Conservation (phyloP, 2,113 vertebrate species). For the Oreotrochilus melanogaster region DNA sequence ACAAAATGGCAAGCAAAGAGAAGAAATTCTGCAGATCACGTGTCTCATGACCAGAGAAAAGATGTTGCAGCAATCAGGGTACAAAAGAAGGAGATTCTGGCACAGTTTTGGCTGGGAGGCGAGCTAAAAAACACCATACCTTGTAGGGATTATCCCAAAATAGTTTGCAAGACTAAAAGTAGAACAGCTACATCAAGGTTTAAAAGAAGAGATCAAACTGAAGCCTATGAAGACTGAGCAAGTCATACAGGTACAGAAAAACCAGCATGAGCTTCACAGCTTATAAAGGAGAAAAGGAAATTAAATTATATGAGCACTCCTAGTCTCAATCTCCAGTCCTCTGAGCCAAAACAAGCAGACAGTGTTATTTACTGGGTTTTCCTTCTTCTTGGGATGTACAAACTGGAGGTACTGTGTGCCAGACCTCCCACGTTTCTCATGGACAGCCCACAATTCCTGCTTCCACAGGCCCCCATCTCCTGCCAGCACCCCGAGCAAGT, state of each 20-base stretch:
- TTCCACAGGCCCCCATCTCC: neutral
- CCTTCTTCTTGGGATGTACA: neutral
- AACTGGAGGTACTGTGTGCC: neutral
- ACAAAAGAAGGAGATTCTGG: neutral
- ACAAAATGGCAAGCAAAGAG: neutral
- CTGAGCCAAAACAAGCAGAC: neutral
- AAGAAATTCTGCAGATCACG: neutral
- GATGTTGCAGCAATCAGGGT: neutral
- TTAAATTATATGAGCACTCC: neutral
- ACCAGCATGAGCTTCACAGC: neutral
- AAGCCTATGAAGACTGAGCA: neutral
- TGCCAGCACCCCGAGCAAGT: neutral
- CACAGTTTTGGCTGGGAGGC: neutral
- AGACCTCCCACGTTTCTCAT: neutral
- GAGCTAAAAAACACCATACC: neutral
- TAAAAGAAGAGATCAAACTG: neutral
- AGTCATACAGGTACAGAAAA: neutral
- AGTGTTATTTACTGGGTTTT: neutral
- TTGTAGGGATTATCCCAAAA: neutral
- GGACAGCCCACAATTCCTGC: neutral
- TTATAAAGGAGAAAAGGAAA: slow-evolving; percentile 9
- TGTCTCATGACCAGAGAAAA: neutral
- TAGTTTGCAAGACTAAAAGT: neutral
- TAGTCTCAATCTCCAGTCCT: neutral
- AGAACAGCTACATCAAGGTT: neutral